Base-by-base conservation (phyloP, 1,140 invertebrate species). In the Pseudomyrmex pallidus region DNA sequence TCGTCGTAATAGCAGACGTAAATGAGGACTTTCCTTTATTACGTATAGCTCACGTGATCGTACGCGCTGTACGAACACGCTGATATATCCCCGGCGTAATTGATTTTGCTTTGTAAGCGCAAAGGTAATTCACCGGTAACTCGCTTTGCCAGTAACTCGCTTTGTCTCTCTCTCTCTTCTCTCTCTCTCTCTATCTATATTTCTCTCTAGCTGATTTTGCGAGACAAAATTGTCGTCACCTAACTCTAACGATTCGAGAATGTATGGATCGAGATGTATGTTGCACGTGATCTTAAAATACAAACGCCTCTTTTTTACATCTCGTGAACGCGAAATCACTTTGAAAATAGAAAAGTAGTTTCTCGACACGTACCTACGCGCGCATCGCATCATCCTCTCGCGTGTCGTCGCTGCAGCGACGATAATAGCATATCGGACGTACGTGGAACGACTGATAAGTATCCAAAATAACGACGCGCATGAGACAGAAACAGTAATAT, bases 71-170 rank as follows among this genome's bases (percentile, higher is more conserved):
- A n/a, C 44, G 20, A 80, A 59, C 44, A 48, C 17, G 20, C 54
- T 80, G 76, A 80, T 70, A 70, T 35, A 35, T 35, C 54, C 50
- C 52, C 20, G 10, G 44, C 44, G 54, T 72, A 80, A 80, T 80
- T 80, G 76, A 72, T 80, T 80, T 80, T 59, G 66, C 54, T 80
- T 80, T 80, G 54, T 59, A 70, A 72, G 54, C 54, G 35, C 52
- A 3, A 61, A 48, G 35, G 15, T 78, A 78, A 59, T 70, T 70
- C 44, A 3, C 50, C 25, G 48, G 25, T 66, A 78, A 68, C 35
- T 78, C 44, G 52, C 76, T 66, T 66, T 76, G 3, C 48, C 22
- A 1, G 46, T 3, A 59, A 63, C 35, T 35, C 35, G 35, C 35
- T 35, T 35, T 35, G 48, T n/a, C 64, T n/a, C 22, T 59, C 15